Percentiles rank a stretch among this genome's conserved stretches.
Evolutionary conservation across 2,797 vertebrate genomes (phyloP).

Genomic region (Eulemur albifrons): DNA sequence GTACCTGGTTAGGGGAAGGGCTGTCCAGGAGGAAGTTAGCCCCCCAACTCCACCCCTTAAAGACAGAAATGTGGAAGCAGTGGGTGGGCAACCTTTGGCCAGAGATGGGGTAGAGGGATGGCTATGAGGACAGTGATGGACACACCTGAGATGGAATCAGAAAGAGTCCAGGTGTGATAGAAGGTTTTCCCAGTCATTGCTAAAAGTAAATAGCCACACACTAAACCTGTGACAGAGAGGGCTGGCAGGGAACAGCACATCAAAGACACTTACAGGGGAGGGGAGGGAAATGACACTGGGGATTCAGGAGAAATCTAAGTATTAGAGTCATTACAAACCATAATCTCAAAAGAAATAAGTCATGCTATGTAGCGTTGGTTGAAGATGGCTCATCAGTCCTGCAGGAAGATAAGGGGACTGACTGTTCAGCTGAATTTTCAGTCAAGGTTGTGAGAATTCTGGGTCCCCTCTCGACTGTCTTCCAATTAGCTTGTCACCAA

Average conservation of each 20-base stretch:
- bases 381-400: background rate
- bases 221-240: background rate
- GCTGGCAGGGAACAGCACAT: background rate
- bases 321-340: background rate
- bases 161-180: background rate
- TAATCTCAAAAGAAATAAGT: background rate
- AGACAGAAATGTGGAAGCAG: background rate
- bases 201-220: background rate
- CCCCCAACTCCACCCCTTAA: background rate
- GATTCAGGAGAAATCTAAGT: background rate
- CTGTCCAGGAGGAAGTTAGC: background rate
- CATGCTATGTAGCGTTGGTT: fast-evolving
- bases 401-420: background rate
- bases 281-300: background rate
- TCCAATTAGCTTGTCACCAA: background rate
- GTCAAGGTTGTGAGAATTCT: background rate
- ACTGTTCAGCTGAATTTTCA: background rate
- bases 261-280: background rate
- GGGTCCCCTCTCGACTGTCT: background rate
- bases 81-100: background rate
- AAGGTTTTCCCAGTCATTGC: background rate
- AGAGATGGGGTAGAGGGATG: background rate
- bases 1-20: background rate
- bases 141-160: background rate
- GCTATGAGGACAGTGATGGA: no score